Evolutionary conservation across 2,888 invertebrate genomes (phyloP).

Genomic region (Chymomyza amoena): DNA sequence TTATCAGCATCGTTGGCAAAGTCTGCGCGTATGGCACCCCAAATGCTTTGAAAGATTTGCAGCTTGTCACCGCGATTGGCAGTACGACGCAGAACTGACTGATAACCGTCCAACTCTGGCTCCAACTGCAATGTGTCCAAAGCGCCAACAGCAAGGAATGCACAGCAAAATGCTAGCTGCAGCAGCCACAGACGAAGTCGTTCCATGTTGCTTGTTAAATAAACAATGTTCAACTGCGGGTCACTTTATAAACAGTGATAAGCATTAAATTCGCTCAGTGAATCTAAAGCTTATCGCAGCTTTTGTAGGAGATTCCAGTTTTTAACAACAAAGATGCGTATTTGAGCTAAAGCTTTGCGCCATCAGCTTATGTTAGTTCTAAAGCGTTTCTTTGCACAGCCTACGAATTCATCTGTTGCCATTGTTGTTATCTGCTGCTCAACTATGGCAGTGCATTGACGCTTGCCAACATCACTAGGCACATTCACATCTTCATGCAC

Average conservation of each 20-base stretch:
- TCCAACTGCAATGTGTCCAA: conserved; percentile 1
- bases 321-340: background rate
- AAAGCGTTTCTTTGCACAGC: conserved; percentile 15
- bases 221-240: conserved; percentile 6
- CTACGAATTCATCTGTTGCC: background rate
- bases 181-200: background rate
- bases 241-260: conserved; percentile 15
- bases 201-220: conserved; percentile 8
- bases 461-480: background rate
- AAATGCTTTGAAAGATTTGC: conserved; percentile 37
- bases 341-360: conserved; percentile 6
- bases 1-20: conserved; percentile 37
- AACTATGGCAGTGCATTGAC: too few relatives aligned
- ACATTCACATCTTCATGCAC: conserved; percentile 28
- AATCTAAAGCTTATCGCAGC: background rate
- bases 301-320: background rate
- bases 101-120: conserved; percentile 25
- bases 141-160: background rate
- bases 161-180: background rate
- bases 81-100: conserved; percentile 20
- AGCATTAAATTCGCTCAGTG: background rate
- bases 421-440: background rate
- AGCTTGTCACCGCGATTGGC: conserved; percentile 32
- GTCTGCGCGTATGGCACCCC: conserved; percentile 37
- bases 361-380: background rate